phyloP scores from a whole-genome alignment of 2,888 invertebrate genomes.

The Leptinotarsa rubiginosa region DNA sequence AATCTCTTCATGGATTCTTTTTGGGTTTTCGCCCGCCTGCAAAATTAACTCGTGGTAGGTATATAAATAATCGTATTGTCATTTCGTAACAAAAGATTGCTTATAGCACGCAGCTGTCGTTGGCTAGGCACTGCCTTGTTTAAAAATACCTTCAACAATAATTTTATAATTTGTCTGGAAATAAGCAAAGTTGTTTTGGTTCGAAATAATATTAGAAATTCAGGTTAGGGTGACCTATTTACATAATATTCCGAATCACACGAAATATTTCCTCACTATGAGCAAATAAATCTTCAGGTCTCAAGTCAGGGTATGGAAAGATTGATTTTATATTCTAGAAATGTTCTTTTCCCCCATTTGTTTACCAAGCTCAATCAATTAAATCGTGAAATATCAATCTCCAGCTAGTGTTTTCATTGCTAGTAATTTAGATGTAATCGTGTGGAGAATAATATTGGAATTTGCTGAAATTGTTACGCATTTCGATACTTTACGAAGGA shows the following conservation, averaged over 20 bases:
- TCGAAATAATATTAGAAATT: conserved; percentile 3
- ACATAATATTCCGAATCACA: not conserved
- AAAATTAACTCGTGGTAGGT: not conserved
- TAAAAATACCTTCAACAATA: conserved; percentile 1
- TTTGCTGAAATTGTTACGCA: too few relatives aligned
- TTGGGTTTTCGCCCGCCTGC: not conserved
- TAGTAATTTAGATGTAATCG: too few relatives aligned
- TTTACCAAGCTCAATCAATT: too few relatives aligned
- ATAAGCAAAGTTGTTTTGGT: conserved; percentile 5
- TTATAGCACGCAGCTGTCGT: not conserved
- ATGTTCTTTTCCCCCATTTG: too few relatives aligned
- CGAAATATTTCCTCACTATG: not conserved
- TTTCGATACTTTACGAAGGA: too few relatives aligned
- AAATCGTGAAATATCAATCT: too few relatives aligned
- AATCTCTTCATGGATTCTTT: too few relatives aligned
- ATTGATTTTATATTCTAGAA: not conserved
- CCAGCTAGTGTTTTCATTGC: too few relatives aligned
- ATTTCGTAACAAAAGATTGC: conserved; percentile 9
- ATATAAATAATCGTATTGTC: conserved; percentile 3
- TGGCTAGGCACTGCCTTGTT: conserved; percentile 8
- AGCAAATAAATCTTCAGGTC: not conserved
- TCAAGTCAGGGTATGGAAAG: not conserved
- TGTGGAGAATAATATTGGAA: too few relatives aligned
- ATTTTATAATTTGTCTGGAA: conserved; percentile 1
- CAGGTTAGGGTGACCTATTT: not conserved